A percentile compares a stretch with the other conserved stretches of the same genome.
Conservation (phyloP, 2,797 vertebrate species). For the Urocyon cinereoargenteus region DNA sequence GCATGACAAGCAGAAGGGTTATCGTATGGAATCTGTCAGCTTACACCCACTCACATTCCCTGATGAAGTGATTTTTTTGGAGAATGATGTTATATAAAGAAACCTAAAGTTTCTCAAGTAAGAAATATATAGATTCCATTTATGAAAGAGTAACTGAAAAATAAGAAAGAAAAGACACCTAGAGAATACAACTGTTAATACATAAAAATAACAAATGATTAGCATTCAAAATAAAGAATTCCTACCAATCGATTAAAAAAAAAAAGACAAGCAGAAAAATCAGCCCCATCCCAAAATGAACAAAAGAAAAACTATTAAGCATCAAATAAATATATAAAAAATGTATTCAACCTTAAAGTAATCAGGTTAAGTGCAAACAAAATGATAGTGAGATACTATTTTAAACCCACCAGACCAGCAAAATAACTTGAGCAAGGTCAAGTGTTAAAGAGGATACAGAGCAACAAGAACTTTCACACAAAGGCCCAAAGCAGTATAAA, state of each 20-base stretch:
- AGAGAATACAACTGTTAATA: not conserved
- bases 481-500: not conserved
- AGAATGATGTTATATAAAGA: slow-evolving; percentile 48
- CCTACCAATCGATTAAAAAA: not conserved
- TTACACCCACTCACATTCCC: slow-evolving; percentile 52
- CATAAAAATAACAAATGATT: slow-evolving; percentile 39
- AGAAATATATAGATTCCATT: not conserved
- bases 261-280: slow-evolving; percentile 9
- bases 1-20: slow-evolving; percentile 39
- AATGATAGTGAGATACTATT: not conserved
- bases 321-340: slow-evolving; percentile 1
- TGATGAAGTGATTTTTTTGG: not conserved
- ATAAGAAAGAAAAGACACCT: not conserved
- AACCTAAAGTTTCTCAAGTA: slow-evolving; percentile 37
- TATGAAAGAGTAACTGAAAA: slow-evolving; percentile 33
- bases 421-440: not conserved
- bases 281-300: not conserved
- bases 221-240: slow-evolving; percentile 43
- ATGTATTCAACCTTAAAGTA: not conserved
- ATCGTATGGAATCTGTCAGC: not conserved
- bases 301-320: slow-evolving; percentile 26
- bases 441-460: not conserved
- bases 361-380: not conserved
- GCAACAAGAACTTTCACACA: not conserved
- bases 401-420: not conserved